Base-by-base conservation (phyloP, 2,888 invertebrate genomes). In the Brachynemurus nebulosus region DNA sequence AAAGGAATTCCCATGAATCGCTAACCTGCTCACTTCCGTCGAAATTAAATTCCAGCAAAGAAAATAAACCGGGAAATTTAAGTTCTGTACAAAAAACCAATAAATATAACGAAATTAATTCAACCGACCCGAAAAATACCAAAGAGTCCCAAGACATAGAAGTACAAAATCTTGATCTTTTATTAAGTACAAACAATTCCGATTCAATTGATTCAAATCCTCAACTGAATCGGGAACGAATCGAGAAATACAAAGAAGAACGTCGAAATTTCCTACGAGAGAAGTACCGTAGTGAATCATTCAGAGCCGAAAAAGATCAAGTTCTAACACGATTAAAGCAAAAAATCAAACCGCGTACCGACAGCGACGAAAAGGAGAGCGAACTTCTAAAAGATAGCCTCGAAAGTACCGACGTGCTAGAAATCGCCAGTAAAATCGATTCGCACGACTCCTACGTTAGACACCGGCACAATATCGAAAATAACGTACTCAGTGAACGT, bases 161-260 rank as follows among this genome's bases (percentile, higher is more conserved):
- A 12, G n/a, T n/a, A n/a, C 30, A 30, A n/a, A n/a, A 30, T 30
- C 30, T 14, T 4, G n/a, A n/a, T n/a, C 14, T 30, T 12, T 30
- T 14, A 30, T 30, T 14, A 11, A 30, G n/a, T 12, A 30, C n/a
- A 12, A 12, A 12, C 4, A 30, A 30, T 30, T 12, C n/a, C 14
- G 14, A n/a, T 12, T 12, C 30, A 5, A 14, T 35, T 0, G 67
- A 74, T 6, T 72, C 74, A 44, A 66, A 62, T 17, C 66, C 67
- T 30, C 76, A 80, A 47, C 58, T 78, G 17, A 81, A 83, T 54
- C 68, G 90, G 38, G 89, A 90, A 57, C 66, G 90, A 37, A 88
- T 91, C 50, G 89, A 91, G 62, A 82, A 84, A 59, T 91, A 90
- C 60, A 91, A 91, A 65, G 88, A 90, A 58, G 90, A 91, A 58